phyloP scores from a whole-genome alignment of 2,797 vertebrate species.

The Eulemur coronatus region DNA sequence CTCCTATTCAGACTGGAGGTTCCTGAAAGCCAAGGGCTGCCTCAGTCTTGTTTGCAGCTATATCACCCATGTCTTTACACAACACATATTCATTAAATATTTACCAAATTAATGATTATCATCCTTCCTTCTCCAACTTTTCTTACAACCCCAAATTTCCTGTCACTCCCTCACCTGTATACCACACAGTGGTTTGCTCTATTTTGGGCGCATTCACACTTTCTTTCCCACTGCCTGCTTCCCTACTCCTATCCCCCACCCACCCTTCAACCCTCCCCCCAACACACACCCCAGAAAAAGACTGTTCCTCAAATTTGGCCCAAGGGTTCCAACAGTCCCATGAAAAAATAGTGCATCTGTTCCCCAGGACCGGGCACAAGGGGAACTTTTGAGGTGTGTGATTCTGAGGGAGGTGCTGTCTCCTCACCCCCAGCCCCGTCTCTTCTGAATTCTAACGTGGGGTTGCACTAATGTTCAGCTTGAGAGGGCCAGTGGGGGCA shows the following conservation, averaged over 20 bases:
- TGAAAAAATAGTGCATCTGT: not conserved
- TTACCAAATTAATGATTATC: not conserved
- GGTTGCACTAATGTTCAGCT: not conserved
- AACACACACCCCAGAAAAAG: not conserved
- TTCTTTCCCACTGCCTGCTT: not conserved
- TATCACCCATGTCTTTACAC: not conserved
- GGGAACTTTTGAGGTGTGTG: not conserved
- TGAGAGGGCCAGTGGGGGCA: not conserved
- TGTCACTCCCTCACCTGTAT: not conserved
- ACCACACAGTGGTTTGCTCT: not conserved
- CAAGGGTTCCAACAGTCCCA: not conserved
- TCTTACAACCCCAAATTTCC: not conserved
- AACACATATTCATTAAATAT: not conserved
- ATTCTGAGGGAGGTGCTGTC: not conserved
- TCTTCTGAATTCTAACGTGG: not conserved
- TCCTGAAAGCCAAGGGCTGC: not conserved
- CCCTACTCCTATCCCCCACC: rapidly evolving
- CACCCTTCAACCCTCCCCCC: too few species aligned
- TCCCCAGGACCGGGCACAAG: not conserved
- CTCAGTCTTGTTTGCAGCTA: not conserved
- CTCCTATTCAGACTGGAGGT: not conserved
- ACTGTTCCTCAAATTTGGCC: not conserved
- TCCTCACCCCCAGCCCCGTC: not conserved
- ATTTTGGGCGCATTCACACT: not conserved
- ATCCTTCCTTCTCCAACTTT: not conserved